Evolutionary conservation across 2,888 invertebrate genomes (phyloP).

Genomic region (Folsomia manolachei): DNA sequence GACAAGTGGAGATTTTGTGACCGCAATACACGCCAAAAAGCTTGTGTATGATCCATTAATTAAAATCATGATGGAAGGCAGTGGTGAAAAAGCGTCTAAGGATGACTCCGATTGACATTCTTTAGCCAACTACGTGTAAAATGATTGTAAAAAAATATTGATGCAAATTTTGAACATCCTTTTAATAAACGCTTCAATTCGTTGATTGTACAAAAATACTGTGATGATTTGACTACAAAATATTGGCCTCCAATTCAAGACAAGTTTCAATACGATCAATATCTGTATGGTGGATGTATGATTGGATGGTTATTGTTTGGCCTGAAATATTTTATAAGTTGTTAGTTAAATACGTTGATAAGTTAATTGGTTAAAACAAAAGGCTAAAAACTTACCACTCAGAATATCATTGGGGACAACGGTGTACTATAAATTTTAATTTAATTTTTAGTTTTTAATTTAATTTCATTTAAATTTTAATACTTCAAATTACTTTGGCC

Average conservation of each 20-base stretch:
- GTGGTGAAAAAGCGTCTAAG: too few relatives aligned
- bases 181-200: too few relatives aligned
- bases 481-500: background rate
- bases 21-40: background rate
- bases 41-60: background rate
- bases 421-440: background rate
- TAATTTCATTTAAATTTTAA: background rate
- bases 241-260: background rate
- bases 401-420: background rate
- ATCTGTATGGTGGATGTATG: background rate
- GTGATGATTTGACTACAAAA: too few relatives aligned
- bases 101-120: too few relatives aligned
- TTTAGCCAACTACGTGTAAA: too few relatives aligned
- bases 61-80: background rate
- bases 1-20: background rate
- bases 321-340: too few relatives aligned
- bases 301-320: background rate
- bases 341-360: too few relatives aligned
- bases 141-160: too few relatives aligned
- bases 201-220: too few relatives aligned
- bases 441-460: background rate
- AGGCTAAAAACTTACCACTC: too few relatives aligned
- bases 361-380: too few relatives aligned
- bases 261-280: background rate
- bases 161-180: too few relatives aligned